These are phyloP conservation scores for Pelecanoides urinatrix DNA, from an alignment of 2,113 vertebrate species.

Conservation along the genomic window DNA sequence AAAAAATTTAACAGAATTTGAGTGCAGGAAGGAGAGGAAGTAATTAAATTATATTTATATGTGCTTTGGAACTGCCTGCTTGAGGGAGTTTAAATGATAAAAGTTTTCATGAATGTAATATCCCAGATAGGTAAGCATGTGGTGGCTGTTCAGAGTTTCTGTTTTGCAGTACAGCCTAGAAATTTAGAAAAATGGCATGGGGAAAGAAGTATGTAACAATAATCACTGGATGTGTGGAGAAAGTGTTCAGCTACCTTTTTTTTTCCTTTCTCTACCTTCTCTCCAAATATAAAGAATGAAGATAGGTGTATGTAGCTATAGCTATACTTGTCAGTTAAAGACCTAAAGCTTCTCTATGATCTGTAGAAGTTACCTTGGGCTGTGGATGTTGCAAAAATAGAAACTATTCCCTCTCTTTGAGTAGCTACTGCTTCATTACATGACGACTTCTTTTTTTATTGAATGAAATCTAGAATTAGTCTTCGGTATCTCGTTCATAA, in stretches of 20 bases:
- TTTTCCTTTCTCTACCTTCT: background rate
- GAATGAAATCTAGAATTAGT: background rate
- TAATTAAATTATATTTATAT: background rate
- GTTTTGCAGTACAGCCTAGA: background rate
- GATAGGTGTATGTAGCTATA: background rate
- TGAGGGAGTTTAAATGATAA: background rate
- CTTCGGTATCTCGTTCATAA: constrained; percentile 21
- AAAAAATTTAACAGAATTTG: background rate
- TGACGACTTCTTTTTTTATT: background rate
- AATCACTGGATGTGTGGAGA: background rate
- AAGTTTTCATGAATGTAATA: background rate
- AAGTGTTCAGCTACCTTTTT: background rate
- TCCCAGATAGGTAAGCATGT: background rate
- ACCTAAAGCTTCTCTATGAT: background rate
- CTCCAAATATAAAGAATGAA: background rate
- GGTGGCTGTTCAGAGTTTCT: background rate
- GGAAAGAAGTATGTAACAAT: background rate
- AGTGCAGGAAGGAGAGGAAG: background rate
- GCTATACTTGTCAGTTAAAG: background rate
- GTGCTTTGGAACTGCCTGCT: background rate
- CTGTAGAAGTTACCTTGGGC: background rate
- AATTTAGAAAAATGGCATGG: background rate
- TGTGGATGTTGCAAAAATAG: background rate
- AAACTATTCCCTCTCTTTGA: background rate
- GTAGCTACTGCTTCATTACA: background rate